Percentiles rank a stretch among this genome's conserved stretches.
Conservation (phyloP, 2,888 invertebrate genomes). For the Lasioglossum malachurum region DNA sequence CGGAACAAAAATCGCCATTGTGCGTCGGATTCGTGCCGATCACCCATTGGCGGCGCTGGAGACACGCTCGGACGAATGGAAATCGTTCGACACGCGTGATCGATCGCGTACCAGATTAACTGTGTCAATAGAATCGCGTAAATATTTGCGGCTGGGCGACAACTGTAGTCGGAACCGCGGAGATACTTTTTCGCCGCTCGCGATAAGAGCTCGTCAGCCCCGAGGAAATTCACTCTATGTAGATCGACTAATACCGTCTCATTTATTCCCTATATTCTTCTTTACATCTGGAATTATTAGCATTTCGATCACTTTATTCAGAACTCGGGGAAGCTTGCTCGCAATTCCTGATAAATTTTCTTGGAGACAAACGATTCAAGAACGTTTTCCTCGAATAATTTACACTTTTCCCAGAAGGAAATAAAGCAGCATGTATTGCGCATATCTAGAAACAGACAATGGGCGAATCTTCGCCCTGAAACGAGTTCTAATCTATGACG, state of each 20-base stretch:
- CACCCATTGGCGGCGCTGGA: background rate
- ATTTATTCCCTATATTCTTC: background rate
- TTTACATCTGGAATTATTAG: too few species aligned
- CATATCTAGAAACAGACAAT: background rate
- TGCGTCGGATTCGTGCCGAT: background rate
- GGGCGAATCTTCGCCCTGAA: background rate
- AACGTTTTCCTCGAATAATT: too few species aligned
- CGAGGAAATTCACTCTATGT: background rate
- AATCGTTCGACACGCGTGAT: conserved; percentile 8
- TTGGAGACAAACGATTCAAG: too few species aligned
- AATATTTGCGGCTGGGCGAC: background rate
- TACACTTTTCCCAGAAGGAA: background rate
- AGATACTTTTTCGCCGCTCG: background rate
- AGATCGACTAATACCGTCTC: background rate
- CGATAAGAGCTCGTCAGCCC: background rate
- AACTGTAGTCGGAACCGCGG: background rate
- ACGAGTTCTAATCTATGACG: background rate
- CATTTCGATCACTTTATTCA: too few species aligned
- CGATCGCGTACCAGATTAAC: background rate
- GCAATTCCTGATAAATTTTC: background rate
- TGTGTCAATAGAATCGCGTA: background rate
- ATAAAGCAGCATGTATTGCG: background rate
- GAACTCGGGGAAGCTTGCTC: too few species aligned
- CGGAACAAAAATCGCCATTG: conserved; percentile 8
- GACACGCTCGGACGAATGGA: background rate